A percentile compares a stretch with the other conserved stretches of the same genome.
phyloP scores from a whole-genome alignment of 23 tunicate species.

The Halocynthia roretzi region DNA sequence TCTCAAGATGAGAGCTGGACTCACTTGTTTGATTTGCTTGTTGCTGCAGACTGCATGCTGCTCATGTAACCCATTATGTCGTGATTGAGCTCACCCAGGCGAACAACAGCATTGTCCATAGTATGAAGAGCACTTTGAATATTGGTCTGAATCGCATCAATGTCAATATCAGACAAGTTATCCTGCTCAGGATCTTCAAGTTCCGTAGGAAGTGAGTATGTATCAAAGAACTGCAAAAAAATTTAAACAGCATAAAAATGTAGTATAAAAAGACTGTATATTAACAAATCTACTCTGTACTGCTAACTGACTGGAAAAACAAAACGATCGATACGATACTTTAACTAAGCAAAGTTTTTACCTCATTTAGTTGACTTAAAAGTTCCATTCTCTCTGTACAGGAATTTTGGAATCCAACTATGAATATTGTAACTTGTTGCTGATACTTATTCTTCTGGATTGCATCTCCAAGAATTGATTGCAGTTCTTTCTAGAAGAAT shows the following conservation, averaged over 20 bases:
- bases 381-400: slow-evolving; percentile 53
- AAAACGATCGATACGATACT: neutral
- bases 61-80: slow-evolving; percentile 56
- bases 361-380: slow-evolving; percentile 58
- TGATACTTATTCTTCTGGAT: slow-evolving; percentile 64
- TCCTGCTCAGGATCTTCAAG: slow-evolving; percentile 23
- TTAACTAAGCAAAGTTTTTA: slow-evolving; percentile 5
- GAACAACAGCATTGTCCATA: slow-evolving; percentile 42
- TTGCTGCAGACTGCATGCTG: slow-evolving; percentile 29
- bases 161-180: slow-evolving; percentile 26
- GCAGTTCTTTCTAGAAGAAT: slow-evolving; percentile 41
- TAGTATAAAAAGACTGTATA: neutral
- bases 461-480: slow-evolving; percentile 51
- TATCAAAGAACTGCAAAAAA: slow-evolving; percentile 31
- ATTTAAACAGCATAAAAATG: neutral
- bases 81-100: slow-evolving; percentile 39
- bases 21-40: slow-evolving; percentile 66
- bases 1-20: neutral
- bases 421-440: slow-evolving; percentile 50
- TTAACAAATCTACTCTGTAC: neutral
- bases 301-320: neutral
- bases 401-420: slow-evolving; percentile 55
- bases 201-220: slow-evolving; percentile 27
- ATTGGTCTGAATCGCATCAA: slow-evolving; percentile 28
- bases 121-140: slow-evolving; percentile 44